These are phyloP conservation scores for Tribolium madens DNA, from an alignment of 1,140 invertebrate genomes.

Conservation along the genomic window DNA sequence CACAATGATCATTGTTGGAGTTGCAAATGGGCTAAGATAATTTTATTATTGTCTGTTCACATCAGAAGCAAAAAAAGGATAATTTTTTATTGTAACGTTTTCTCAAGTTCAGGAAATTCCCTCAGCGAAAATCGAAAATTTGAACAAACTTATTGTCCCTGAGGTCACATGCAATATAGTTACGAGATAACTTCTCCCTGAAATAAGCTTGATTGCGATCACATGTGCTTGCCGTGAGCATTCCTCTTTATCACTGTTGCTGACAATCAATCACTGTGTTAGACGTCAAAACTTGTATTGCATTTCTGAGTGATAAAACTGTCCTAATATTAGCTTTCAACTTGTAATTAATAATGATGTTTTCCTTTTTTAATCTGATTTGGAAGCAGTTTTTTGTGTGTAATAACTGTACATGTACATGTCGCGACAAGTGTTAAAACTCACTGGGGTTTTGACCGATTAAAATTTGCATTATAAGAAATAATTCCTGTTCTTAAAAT, in stretches of 20 bases:
- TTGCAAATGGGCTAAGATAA: too few species aligned
- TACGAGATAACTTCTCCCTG: neutral
- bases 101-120: too few species aligned
- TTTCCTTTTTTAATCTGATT: neutral
- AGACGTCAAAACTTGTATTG: neutral
- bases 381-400: neutral
- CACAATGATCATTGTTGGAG: too few species aligned
- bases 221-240: neutral
- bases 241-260: neutral
- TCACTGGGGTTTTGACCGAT: neutral
- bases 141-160: neutral
- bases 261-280: neutral
- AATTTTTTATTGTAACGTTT: too few species aligned
- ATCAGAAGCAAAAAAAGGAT: too few species aligned
- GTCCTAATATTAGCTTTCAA: neutral
- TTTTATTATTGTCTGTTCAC: too few species aligned
- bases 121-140: neutral
- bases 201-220: neutral
- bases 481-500: too few species aligned
- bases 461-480: too few species aligned
- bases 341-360: neutral
- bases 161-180: neutral
- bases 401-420: neutral
- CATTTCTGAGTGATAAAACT: neutral
- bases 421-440: neutral